Conservation (phyloP, 2,888 invertebrate genomes). For the Aricia artaxerxes region DNA sequence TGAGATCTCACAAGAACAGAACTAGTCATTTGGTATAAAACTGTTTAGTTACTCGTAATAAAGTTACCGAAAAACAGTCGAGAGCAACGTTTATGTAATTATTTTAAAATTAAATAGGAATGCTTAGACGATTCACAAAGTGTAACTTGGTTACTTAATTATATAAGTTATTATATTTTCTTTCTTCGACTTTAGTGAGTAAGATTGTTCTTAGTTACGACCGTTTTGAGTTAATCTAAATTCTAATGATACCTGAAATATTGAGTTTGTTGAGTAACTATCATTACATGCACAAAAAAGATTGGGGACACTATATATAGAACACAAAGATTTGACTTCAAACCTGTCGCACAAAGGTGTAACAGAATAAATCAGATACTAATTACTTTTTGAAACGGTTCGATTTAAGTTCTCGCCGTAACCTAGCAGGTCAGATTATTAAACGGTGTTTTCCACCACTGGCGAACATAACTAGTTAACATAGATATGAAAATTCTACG, state of each 20-base stretch:
- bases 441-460: background rate
- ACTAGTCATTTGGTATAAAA: slow-evolving; percentile 8
- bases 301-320: background rate
- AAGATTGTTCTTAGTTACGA: slow-evolving; percentile 6
- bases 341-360: background rate
- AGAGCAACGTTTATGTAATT: background rate
- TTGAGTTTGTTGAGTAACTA: background rate
- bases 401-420: too few relatives aligned
- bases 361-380: background rate
- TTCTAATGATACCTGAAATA: background rate
- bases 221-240: background rate
- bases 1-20: slow-evolving; percentile 12
- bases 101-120: background rate
- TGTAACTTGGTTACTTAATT: slow-evolving; percentile 14
- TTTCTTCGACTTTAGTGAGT: background rate
- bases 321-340: background rate
- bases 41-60: background rate
- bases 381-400: background rate
- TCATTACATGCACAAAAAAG: background rate
- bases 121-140: background rate
- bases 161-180: background rate
- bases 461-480: background rate
- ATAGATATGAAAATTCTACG: background rate
- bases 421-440: background rate
- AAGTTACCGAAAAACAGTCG: background rate